Conservation (phyloP, 2,797 vertebrate genomes). For the Eulemur rubriventer region DNA sequence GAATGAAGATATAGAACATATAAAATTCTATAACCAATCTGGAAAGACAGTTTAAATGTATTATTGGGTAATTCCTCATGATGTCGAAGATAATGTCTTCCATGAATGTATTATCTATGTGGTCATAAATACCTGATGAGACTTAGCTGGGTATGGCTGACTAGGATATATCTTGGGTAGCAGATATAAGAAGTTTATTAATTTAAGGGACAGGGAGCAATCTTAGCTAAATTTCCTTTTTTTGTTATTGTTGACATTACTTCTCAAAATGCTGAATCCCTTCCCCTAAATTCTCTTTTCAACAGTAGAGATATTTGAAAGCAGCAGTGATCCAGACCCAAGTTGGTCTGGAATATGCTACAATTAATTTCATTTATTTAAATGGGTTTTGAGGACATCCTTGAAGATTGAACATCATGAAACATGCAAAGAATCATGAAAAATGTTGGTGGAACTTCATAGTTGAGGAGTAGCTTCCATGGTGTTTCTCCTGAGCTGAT, state of each 20-base stretch:
- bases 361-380: constrained; percentile 59
- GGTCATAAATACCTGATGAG: constrained; percentile 82
- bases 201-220: constrained; percentile 47
- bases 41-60: constrained; percentile 80
- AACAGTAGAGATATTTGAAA: background rate
- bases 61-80: constrained; percentile 79
- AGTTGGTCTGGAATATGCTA: constrained; percentile 11
- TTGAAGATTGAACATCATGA: constrained; percentile 74
- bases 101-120: constrained; percentile 81
- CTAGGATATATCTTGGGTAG: constrained; percentile 55
- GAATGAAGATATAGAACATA: constrained; percentile 63
- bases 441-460: constrained; percentile 78
- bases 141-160: constrained; percentile 57
- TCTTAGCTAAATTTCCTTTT: constrained; percentile 18
- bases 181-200: constrained; percentile 70
- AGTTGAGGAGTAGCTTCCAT: constrained; percentile 48
- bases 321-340: background rate
- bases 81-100: constrained; percentile 79
- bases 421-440: constrained; percentile 79
- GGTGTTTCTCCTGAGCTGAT: constrained; percentile 56
- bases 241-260: constrained; percentile 51
- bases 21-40: constrained; percentile 80
- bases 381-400: constrained; percentile 58
- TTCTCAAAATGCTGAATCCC: constrained; percentile 19
- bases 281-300: background rate